Conservation (phyloP, 2,797 vertebrate species). For the Naso thynnoides region DNA sequence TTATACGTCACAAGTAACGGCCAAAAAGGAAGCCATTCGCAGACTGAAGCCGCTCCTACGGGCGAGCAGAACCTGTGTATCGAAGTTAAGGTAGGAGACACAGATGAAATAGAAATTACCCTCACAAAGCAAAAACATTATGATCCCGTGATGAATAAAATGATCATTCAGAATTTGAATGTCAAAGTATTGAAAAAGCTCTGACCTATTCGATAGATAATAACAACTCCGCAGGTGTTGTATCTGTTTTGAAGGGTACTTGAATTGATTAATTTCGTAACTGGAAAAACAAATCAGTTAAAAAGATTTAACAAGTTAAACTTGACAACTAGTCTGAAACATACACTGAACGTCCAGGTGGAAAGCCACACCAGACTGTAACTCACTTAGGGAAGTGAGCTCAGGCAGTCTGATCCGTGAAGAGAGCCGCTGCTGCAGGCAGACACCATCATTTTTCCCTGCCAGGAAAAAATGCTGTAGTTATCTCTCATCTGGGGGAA, state of each 20-base stretch:
- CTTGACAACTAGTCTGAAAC: constrained; percentile 19
- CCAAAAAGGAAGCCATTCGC: too few relatives aligned
- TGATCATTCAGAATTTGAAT: too few relatives aligned
- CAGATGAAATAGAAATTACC: too few relatives aligned
- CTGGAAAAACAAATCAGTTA: constrained; percentile 27
- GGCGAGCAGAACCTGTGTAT: too few relatives aligned
- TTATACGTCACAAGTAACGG: too few relatives aligned
- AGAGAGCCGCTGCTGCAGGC: constrained; percentile 37
- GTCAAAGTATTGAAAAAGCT: too few relatives aligned
- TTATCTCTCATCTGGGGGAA: constrained; percentile 34
- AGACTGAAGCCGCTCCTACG: too few relatives aligned
- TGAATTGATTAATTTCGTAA: constrained; percentile 28
- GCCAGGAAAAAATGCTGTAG: constrained; percentile 34
- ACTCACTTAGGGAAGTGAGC: constrained; percentile 4
- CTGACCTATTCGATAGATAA: too few relatives aligned
- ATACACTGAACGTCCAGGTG: constrained; percentile 1
- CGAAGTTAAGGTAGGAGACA: too few relatives aligned
- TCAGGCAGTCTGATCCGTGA: constrained; percentile 22
- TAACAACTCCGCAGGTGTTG: too few relatives aligned
- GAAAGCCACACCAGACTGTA: constrained; percentile 21
- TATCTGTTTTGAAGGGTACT: constrained; percentile 34
- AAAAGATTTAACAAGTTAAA: constrained; percentile 23
- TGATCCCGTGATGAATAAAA: too few relatives aligned
- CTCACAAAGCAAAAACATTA: too few relatives aligned
- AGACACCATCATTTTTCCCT: constrained; percentile 22